A percentile compares a stretch with the other conserved stretches of the same genome.
Evolutionary conservation across 2,797 vertebrate genomes (phyloP).

Genomic region (Sarcoramphus papa): DNA sequence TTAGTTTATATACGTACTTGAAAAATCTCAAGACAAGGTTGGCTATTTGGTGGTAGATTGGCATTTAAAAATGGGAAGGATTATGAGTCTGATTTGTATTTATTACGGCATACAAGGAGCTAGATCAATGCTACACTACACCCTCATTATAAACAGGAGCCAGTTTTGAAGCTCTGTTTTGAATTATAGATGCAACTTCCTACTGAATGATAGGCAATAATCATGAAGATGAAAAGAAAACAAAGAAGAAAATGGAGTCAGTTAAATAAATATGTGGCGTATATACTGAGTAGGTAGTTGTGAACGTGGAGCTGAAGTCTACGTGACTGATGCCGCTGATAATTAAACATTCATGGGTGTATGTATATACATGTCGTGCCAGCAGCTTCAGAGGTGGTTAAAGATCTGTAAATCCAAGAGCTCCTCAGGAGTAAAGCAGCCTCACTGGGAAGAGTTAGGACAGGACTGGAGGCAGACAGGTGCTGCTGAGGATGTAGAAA

Average conservation of each 20-base stretch:
- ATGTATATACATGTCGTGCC: rapidly evolving
- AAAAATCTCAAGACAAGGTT: neutral
- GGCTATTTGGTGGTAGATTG: neutral
- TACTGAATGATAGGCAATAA: neutral
- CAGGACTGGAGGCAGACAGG: neutral
- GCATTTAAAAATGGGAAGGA: neutral
- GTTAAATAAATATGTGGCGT: neutral
- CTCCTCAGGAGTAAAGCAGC: neutral
- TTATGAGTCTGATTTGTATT: neutral
- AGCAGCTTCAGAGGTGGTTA: neutral
- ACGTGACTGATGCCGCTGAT: neutral
- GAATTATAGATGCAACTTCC: constrained; percentile 48
- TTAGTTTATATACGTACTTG: neutral
- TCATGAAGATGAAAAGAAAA: neutral
- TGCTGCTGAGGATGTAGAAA: neutral
- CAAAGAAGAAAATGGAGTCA: neutral
- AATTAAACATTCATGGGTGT: neutral
- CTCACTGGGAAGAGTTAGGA: neutral
- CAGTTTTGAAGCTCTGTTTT: neutral
- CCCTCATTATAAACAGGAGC: neutral
- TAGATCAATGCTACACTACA: constrained; percentile 9
- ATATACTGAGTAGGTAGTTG: neutral
- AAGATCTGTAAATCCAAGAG: neutral
- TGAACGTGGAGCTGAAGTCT: neutral
- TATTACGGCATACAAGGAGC: neutral